Conservation (phyloP, 2,797 vertebrate species). For the Lepilemur septentrionalis region DNA sequence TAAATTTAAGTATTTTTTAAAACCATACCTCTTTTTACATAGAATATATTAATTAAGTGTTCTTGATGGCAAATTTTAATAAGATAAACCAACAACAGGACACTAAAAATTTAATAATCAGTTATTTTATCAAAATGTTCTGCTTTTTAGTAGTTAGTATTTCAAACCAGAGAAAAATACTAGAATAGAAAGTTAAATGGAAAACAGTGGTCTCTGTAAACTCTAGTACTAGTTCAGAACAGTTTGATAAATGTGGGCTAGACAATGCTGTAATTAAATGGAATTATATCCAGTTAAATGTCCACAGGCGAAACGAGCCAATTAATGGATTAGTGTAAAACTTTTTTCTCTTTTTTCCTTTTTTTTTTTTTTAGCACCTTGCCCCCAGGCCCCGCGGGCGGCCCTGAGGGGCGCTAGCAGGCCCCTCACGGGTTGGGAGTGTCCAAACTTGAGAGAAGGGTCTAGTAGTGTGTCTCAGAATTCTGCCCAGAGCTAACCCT, state of each 20-base stretch:
- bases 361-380: no score
- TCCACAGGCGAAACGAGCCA: background rate
- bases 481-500: constrained; percentile 18
- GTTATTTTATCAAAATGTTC: constrained; percentile 38
- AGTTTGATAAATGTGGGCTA: background rate
- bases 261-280: constrained; percentile 29
- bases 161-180: constrained; percentile 49
- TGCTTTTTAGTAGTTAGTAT: constrained; percentile 40
- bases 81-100: constrained; percentile 18
- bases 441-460: background rate
- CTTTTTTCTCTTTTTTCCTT: background rate
- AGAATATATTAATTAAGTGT: constrained; percentile 35
- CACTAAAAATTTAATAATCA: constrained; percentile 33
- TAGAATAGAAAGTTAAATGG: constrained; percentile 33
- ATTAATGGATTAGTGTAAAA: background rate
- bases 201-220: constrained; percentile 4
- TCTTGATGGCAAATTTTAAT: constrained; percentile 28
- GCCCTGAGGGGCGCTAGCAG: no score
- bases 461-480: constrained; percentile 7
- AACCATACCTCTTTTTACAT: constrained; percentile 18
- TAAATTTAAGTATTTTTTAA: constrained; percentile 36
- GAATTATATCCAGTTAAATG: constrained; percentile 36
- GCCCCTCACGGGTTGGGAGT: background rate
- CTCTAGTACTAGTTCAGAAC: constrained; percentile 15
- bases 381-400: no score